Evolutionary conservation across 2,113 vertebrate species (phyloP), one percentile per base, ranked within the genome.

Genomic region (Nycticebus coucang): DNA sequence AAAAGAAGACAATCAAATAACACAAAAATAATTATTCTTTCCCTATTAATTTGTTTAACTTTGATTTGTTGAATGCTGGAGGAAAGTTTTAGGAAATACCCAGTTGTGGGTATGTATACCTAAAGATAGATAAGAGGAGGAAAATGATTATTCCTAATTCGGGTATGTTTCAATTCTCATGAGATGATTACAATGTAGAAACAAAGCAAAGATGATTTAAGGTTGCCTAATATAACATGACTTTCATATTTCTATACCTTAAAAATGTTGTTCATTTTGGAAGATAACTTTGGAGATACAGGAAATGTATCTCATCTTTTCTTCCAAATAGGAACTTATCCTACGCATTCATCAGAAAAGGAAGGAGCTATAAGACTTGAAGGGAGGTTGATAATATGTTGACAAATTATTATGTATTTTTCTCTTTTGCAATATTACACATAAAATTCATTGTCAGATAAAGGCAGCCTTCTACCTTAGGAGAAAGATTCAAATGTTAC

Each of bases 341-440:
- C 30, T 82, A 24, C 69, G 1, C 12, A 10, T 28, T 81, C 30
- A 89, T 50, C 14, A 78, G 68, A 91, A 90, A 90, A 81, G 19
- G 10, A 90, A 81, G 17, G 10, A 78, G 30, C 24, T 71, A 37
- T 22, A 37, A 87, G 21, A 75, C 7, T 78, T 68, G 18, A 11
- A 8, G 17, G 5, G 17, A 19, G 22, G 7, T 26, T 81, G 18
- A 26, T 59, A 74, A 45, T 53, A 80, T 89, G 78, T 84, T 72
- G 4, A 33, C 19, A 87, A 91, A 94, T 68, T 93, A 57, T 68
- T 91, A 92, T n/a, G 33, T 60, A 9, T 37, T 57, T 96, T 83
- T 72, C 22, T 88, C 33, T 85, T 82, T 80, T 22, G 13, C 4
- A 35, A 45, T 82, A 75, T 81, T 94, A 30, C 17, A 41, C n/a